Conservation (phyloP, 2,888 invertebrate species). For the Cerastis rubricosa region DNA sequence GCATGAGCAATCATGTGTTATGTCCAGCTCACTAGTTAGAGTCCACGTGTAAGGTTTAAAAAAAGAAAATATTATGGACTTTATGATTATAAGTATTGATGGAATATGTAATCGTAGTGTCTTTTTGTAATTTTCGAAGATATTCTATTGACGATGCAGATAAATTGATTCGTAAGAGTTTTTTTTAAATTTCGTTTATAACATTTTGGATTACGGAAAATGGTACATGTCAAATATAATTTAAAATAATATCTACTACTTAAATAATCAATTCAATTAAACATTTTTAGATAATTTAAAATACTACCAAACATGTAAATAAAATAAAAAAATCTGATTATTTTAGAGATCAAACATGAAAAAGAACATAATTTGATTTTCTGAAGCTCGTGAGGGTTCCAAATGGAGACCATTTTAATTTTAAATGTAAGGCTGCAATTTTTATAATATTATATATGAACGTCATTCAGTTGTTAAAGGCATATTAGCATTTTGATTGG, state of each 20-base stretch:
- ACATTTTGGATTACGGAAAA: not conserved
- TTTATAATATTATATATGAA: constrained; percentile 33
- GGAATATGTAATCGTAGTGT: not conserved
- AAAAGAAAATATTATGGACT: not conserved
- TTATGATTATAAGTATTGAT: not conserved
- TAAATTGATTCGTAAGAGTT: not conserved
- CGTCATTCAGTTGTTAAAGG: constrained; percentile 38
- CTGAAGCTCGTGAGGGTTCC: not conserved
- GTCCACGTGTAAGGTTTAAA: not conserved
- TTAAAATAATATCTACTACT: not conserved
- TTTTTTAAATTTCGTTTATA: not conserved
- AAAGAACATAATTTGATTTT: constrained; percentile 18
- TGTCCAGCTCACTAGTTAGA: not conserved
- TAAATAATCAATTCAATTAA: not conserved
- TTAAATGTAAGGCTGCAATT: constrained; percentile 24
- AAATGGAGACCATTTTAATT: constrained; percentile 27
- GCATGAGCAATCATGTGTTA: not conserved
- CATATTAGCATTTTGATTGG: constrained; percentile 69
- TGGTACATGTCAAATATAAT: not conserved
- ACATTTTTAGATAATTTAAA: not conserved
- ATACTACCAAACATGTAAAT: not conserved
- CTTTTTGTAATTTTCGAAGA: not conserved
- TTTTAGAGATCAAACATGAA: constrained; percentile 13
- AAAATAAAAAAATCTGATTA: constrained; percentile 18
- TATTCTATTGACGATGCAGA: not conserved